Base-by-base conservation (phyloP, 1,140 invertebrate genomes). In the Meloidogyne exigua region DNA sequence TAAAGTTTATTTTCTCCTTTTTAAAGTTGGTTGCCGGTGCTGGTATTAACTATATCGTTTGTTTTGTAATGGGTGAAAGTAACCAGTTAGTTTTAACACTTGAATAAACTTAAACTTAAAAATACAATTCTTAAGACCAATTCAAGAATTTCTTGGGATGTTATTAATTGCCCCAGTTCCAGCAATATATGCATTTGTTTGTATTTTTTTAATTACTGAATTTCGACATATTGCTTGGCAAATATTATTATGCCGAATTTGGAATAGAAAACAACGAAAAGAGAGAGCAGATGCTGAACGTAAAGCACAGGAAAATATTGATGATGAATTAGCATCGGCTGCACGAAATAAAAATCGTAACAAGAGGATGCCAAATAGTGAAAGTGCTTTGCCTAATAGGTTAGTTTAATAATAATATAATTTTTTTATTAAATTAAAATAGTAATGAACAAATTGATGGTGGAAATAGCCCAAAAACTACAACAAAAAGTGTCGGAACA, bases 61-160 rank as follows among this genome's bases (percentile, higher is more conserved):
- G 71, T 23, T 80, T 68, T 68, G 72, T 57, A 44, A 82, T 44
- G 75, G 80, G 70, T 12, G 74, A 68, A 13, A 68, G 74, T 32
- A 49, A 67, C 26, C 44, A 67, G 71, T 63, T 18, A 49, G 68
- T 39, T 39, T 70, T 4, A 23, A 68, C 4, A 36, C 2, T 39
- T 69, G 3, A 39, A 49, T 23, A 66, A 13, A 25, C 25, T 23
- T n/a, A 26, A 10, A 1, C 21, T 23, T n/a, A 26, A 10, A 10
- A n/a, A 26, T 11, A 44, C 18, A n/a, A 26, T 28, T 79, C n/a
- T 81, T 62, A 25, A 80, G 79, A n/a, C 44, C 64, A 42, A 21
- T 80, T 26, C 79, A 80, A 77, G 79, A 80, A 42, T 72, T 72
- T 23, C 25, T 80, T 12, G 69, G 76, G n/a, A 78, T 82, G 23